phyloP scores from a whole-genome alignment of 1,140 invertebrate species.

The Trachymyrmex cornetzi region DNA sequence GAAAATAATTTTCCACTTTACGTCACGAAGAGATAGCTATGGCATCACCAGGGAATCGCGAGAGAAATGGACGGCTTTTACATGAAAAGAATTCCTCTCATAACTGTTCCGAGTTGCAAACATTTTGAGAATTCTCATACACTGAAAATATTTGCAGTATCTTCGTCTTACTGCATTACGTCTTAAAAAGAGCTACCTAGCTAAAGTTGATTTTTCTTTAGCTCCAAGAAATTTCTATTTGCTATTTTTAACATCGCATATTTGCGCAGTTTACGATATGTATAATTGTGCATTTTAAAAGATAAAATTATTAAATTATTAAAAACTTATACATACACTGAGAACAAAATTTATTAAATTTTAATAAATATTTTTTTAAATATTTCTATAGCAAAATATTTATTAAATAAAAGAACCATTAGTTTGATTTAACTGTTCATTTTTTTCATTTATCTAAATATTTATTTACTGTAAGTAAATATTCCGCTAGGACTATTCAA shows the following conservation, averaged over 20 bases:
- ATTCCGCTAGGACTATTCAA: too few species aligned
- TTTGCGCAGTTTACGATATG: not conserved
- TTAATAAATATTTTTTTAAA: too few species aligned
- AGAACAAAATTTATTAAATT: too few species aligned
- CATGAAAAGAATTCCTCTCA: not conserved
- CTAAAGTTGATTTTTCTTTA: slow-evolving; percentile 3
- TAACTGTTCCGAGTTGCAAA: slow-evolving; percentile 1
- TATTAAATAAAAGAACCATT: too few species aligned
- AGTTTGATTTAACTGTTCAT: too few species aligned
- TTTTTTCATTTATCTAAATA: too few species aligned
- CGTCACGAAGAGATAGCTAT: slow-evolving; percentile 39
- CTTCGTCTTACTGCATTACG: not conserved
- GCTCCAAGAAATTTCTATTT: not conserved
- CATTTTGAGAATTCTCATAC: slow-evolving; percentile 14
- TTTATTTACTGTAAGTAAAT: too few species aligned
- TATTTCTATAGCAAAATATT: too few species aligned
- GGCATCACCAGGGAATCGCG: not conserved
- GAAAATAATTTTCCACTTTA: slow-evolving; percentile 56
- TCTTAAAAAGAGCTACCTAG: slow-evolving; percentile 11
- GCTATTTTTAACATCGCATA: not conserved
- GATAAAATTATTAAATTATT: not conserved
- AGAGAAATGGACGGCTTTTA: not conserved
- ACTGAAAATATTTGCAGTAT: not conserved
- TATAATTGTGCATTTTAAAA: not conserved
- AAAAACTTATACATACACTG: not conserved